Conservation (phyloP, 2,113 vertebrate genomes). For the Siniperca chuatsi region DNA sequence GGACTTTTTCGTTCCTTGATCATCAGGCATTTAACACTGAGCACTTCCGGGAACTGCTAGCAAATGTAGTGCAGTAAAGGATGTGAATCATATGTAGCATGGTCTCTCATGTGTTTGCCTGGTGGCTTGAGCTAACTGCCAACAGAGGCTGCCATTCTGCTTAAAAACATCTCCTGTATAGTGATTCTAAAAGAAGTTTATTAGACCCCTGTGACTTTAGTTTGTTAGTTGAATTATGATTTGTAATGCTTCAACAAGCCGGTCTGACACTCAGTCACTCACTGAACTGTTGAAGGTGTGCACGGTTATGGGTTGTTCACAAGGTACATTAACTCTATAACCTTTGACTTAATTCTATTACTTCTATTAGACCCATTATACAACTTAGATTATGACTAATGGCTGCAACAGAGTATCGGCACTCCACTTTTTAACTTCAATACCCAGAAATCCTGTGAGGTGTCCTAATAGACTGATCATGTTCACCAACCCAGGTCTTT, state of each 20-base stretch:
- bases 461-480: background rate
- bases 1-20: background rate
- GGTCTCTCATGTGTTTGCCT: background rate
- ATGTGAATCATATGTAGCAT: background rate
- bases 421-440: background rate
- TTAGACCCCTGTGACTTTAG: background rate
- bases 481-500: background rate
- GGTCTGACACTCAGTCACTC: background rate
- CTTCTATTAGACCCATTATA: background rate
- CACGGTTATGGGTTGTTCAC: background rate
- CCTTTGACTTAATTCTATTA: background rate
- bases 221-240: background rate
- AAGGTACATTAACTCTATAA: background rate
- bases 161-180: background rate
- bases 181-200: constrained; percentile 11
- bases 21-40: background rate
- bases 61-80: background rate
- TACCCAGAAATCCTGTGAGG: background rate
- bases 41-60: background rate
- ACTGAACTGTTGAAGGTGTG: background rate
- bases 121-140: background rate
- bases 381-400: background rate
- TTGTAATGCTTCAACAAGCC: background rate
- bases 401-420: background rate
- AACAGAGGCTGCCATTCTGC: background rate